These are phyloP conservation scores for Galleria mellonella DNA, from an alignment of 1,140 invertebrate genomes.

Conservation along the genomic window DNA sequence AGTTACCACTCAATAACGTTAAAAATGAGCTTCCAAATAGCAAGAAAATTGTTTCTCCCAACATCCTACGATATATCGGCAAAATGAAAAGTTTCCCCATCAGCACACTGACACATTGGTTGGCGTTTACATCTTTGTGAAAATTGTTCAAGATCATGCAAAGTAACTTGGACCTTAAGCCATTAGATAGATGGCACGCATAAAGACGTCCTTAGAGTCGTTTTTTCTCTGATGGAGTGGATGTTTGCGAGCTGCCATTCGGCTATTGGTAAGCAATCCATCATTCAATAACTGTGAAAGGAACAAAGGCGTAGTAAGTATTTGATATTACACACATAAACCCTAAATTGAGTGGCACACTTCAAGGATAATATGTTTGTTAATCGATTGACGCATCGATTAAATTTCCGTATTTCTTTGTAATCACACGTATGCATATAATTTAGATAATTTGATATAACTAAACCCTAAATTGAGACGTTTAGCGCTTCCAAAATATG, in stretches of 20 bases:
- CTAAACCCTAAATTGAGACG: too few species aligned
- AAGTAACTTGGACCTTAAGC: conserved; percentile 53
- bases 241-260: conserved; percentile 51
- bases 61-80: conserved; percentile 53
- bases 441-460: too few species aligned
- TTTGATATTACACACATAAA: conserved; percentile 3
- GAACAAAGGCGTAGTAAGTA: conserved; percentile 42
- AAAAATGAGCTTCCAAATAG: conserved; percentile 63
- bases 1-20: conserved; percentile 64
- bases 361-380: too few species aligned
- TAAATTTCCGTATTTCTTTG: too few species aligned
- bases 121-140: conserved; percentile 68
- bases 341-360: conserved; percentile 15
- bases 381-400: too few species aligned
- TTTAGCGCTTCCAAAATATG: too few species aligned
- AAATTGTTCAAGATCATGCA: conserved; percentile 52
- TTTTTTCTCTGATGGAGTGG: conserved; percentile 22
- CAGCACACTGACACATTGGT: conserved; percentile 65
- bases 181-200: conserved; percentile 9
- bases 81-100: conserved; percentile 72
- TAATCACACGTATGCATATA: too few species aligned
- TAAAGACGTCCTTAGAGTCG: conserved; percentile 34
- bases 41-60: conserved; percentile 66
- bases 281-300: conserved; percentile 50
- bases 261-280: conserved; percentile 55